Evolutionary conservation across 2,113 vertebrate species (phyloP).

Genomic region (Laticauda colubrina): DNA sequence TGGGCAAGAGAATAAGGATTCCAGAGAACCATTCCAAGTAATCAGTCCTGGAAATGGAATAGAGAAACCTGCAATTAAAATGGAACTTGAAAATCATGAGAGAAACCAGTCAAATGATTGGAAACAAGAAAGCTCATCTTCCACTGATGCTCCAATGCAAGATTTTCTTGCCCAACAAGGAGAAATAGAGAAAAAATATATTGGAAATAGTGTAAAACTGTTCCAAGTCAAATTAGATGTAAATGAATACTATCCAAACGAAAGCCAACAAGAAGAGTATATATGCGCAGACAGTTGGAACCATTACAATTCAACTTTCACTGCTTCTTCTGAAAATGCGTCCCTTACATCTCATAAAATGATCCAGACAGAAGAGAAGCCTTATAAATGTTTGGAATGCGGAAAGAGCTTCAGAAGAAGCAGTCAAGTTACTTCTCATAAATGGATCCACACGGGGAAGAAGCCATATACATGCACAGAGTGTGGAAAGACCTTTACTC

Average conservation of each 20-base stretch:
- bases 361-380: not conserved
- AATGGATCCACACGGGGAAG: not conserved
- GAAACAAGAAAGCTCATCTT: not conserved
- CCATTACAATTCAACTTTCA: not conserved
- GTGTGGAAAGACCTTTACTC: not conserved
- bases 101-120: not conserved
- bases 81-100: not conserved
- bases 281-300: not conserved
- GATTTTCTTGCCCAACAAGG: not conserved
- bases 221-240: not conserved
- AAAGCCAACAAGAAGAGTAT: not conserved
- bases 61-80: not conserved
- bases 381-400: not conserved
- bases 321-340: not conserved
- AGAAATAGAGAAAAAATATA: not conserved
- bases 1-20: not conserved
- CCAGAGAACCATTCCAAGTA: not conserved
- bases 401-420: not conserved
- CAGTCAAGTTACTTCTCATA: not conserved
- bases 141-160: not conserved
- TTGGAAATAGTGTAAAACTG: not conserved
- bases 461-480: not conserved
- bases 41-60: not conserved
- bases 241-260: not conserved
- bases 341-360: not conserved